Evolutionary conservation across 2,888 invertebrate species (phyloP).

Genomic region (Callimorpha dominula): DNA sequence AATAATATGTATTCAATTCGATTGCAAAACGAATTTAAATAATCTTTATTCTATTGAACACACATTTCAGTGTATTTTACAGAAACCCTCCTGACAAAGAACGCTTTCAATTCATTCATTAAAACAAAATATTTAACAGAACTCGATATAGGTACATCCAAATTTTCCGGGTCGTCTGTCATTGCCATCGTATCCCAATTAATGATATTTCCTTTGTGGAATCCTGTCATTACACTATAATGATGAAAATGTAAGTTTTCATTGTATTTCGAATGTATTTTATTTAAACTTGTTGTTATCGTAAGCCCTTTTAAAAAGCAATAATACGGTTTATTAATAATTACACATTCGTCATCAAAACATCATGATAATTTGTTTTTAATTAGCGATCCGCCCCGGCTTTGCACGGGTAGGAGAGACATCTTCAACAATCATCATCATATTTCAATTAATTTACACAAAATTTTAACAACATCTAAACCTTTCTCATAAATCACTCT

Average conservation of each 20-base stretch:
- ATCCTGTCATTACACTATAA: not conserved
- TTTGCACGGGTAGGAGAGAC: too few species aligned
- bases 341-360: not conserved
- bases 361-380: not conserved
- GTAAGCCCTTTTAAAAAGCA: not conserved
- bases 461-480: too few species aligned
- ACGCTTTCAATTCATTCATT: not conserved
- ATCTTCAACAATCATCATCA: too few species aligned
- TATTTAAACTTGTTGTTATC: not conserved
- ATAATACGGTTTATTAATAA: not conserved
- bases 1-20: too few species aligned
- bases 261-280: not conserved
- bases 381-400: too few species aligned
- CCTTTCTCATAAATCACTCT: too few species aligned
- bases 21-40: not conserved
- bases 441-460: too few species aligned
- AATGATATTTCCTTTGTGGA: conserved; percentile 2
- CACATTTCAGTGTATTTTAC: not conserved
- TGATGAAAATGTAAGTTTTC: not conserved
- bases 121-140: conserved; percentile 1
- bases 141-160: not conserved
- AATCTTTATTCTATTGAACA: too few species aligned
- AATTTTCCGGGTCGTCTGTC: not conserved
- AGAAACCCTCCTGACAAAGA: not conserved
- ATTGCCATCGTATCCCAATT: not conserved